Evolutionary conservation across 2,888 invertebrate genomes (phyloP).

Genomic region (Lochmaea crataegi): DNA sequence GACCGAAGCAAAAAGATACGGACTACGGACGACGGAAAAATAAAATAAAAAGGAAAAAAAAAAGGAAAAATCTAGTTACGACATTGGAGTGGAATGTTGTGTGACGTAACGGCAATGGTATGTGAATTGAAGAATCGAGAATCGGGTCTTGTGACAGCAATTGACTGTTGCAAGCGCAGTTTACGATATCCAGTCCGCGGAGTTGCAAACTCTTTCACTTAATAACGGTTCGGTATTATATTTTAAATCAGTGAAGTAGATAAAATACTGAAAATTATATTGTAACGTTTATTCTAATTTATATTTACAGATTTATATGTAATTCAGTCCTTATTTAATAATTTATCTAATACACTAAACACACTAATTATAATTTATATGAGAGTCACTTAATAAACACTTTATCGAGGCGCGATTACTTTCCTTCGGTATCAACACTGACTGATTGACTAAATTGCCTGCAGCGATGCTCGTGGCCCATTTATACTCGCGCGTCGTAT

Average conservation of each 20-base stretch:
- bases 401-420: too few species aligned
- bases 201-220: conserved; percentile 17
- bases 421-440: too few species aligned
- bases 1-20: too few species aligned
- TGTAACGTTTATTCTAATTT: too few species aligned
- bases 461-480: too few species aligned
- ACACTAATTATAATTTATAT: too few species aligned
- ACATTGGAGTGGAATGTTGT: conserved; percentile 25
- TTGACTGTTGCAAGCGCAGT: conserved; percentile 2
- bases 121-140: conserved; percentile 23
- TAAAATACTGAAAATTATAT: neutral
- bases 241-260: conserved; percentile 4
- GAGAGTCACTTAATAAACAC: too few species aligned
- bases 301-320: too few species aligned
- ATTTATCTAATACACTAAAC: too few species aligned
- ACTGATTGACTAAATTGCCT: too few species aligned
- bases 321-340: too few species aligned
- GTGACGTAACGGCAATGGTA: conserved; percentile 23
- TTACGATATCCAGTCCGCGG: conserved; percentile 5
- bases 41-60: conserved; percentile 7
- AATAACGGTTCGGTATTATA: neutral
- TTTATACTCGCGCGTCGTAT: too few species aligned
- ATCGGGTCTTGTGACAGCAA: conserved; percentile 20
- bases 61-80: conserved; percentile 19
- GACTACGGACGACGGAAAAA: neutral